These are phyloP conservation scores for Harpalus rufipes DNA, from an alignment of 2,888 invertebrate genomes.

Conservation along the genomic window DNA sequence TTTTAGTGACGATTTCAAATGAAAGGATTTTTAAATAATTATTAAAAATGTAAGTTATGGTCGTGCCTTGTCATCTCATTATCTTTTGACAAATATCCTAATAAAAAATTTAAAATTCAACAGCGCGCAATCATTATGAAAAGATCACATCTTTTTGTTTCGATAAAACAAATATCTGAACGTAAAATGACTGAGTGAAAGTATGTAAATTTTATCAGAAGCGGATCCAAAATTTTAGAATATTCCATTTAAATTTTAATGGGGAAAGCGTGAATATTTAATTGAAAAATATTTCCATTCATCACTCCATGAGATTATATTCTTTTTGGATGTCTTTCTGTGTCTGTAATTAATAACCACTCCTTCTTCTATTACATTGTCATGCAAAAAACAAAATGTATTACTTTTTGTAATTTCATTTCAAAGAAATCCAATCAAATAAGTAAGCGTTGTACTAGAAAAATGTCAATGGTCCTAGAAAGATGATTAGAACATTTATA, in stretches of 20 bases:
- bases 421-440: neutral
- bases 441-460: neutral
- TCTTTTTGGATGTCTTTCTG: neutral
- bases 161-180: neutral
- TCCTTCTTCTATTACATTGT: neutral
- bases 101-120: neutral
- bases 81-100: neutral
- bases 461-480: neutral
- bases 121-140: neutral
- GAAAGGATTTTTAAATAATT: neutral
- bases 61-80: too few relatives aligned
- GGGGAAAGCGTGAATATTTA: neutral
- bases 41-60: too few relatives aligned
- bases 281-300: conserved; percentile 2
- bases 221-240: neutral
- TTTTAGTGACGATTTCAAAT: too few relatives aligned
- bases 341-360: neutral
- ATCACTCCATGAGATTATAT: neutral
- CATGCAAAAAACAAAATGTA: neutral
- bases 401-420: neutral
- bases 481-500: neutral
- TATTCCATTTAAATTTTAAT: neutral
- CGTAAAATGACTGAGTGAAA: neutral
- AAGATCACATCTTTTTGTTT: neutral
- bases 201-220: neutral